Evolutionary conservation across 1,140 invertebrate genomes (phyloP).

Genomic region (Calycopis cecrops): DNA sequence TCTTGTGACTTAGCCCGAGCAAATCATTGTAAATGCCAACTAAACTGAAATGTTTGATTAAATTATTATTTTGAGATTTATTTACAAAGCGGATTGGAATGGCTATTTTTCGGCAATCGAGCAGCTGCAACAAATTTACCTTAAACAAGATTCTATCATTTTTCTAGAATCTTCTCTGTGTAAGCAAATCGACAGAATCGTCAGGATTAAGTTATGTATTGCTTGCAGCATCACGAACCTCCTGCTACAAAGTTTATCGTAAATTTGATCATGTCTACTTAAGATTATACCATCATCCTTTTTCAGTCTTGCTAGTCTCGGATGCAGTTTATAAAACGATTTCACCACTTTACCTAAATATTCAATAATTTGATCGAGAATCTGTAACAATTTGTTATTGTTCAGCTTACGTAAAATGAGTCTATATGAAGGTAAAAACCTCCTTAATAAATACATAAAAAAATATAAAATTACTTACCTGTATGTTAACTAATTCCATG

Average conservation of each 20-base stretch:
- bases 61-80: too few relatives aligned
- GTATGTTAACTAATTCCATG: conserved; percentile 68
- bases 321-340: conserved; percentile 71
- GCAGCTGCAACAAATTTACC: conserved; percentile 40
- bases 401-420: neutral
- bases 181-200: conserved; percentile 61
- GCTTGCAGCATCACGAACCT: conserved; percentile 66
- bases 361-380: conserved; percentile 69
- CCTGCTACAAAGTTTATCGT: conserved; percentile 60
- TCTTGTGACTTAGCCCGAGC: conserved; percentile 62
- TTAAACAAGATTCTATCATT: conserved; percentile 67
- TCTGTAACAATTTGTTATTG: conserved; percentile 36
- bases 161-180: conserved; percentile 69
- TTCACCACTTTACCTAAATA: conserved; percentile 69
- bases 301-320: conserved; percentile 63
- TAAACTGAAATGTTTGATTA: conserved; percentile 46
- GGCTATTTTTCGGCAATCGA: too few relatives aligned
- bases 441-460: conserved; percentile 6
- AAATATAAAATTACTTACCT: conserved; percentile 38
- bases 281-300: conserved; percentile 52
- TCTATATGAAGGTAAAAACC: neutral
- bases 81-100: too few relatives aligned
- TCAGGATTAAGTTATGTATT: conserved; percentile 54
- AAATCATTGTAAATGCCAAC: conserved; percentile 67
- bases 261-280: conserved; percentile 62